A percentile compares a stretch with the other conserved stretches of the same genome.
Evolutionary conservation across 2,888 invertebrate genomes (phyloP).

Genomic region (Taphrorychus bicolor): DNA sequence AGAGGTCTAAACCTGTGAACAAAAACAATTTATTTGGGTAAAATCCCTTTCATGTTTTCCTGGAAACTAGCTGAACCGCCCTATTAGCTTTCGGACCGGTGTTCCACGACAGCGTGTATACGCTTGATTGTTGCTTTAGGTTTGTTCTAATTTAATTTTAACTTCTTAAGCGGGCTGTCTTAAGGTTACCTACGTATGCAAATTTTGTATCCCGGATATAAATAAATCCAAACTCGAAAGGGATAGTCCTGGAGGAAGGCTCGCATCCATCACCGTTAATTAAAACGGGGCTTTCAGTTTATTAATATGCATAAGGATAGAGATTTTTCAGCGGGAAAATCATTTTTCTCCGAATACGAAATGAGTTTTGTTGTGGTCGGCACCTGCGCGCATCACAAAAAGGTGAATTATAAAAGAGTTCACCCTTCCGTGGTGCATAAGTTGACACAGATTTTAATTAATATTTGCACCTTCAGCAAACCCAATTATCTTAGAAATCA

Average conservation of each 20-base stretch:
- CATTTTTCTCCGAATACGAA: background rate
- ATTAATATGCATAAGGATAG: background rate
- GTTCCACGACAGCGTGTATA: background rate
- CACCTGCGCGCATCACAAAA: background rate
- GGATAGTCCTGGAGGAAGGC: too few species aligned
- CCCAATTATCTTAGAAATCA: too few species aligned
- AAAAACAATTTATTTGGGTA: slow-evolving; percentile 23
- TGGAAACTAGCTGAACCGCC: slow-evolving; percentile 1
- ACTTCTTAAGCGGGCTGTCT: background rate
- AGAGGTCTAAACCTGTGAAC: slow-evolving; percentile 12
- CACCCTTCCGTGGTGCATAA: too few species aligned
- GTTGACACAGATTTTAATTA: too few species aligned
- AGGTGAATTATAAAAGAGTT: background rate
- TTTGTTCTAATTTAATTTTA: background rate
- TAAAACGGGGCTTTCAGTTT: background rate
- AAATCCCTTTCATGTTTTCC: slow-evolving; percentile 17
- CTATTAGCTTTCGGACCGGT: slow-evolving; percentile 4
- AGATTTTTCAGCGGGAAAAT: background rate
- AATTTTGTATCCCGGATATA: background rate
- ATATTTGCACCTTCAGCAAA: too few species aligned
- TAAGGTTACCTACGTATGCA: background rate
- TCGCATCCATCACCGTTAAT: background rate
- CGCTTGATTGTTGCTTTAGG: background rate
- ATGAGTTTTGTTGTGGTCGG: background rate
- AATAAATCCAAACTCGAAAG: background rate